Evolutionary conservation across 2,888 invertebrate genomes (phyloP).

Genomic region (Trichacis sp.): DNA sequence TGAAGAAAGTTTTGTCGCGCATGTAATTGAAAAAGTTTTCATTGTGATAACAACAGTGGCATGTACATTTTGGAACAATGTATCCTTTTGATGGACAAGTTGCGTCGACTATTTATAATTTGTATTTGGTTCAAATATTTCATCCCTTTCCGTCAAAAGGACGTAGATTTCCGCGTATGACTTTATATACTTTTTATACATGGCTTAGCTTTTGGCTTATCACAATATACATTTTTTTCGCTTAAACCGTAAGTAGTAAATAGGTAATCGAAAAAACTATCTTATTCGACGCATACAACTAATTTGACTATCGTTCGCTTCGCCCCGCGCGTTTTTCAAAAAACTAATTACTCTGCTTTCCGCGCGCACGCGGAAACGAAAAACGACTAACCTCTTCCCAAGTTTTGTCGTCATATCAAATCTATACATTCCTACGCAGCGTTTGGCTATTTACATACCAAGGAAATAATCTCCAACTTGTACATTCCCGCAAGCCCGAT

Average conservation of each 20-base stretch:
- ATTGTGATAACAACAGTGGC: slow-evolving; percentile 49
- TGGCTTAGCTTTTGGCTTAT: slow-evolving; percentile 55
- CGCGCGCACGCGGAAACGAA: slow-evolving; percentile 3
- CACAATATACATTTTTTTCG: slow-evolving; percentile 55
- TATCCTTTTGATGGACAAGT: slow-evolving; percentile 45
- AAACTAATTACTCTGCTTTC: neutral
- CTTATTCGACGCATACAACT: slow-evolving; percentile 28
- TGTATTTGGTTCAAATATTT: slow-evolving; percentile 48
- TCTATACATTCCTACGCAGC: slow-evolving; percentile 36
- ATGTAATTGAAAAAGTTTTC: slow-evolving; percentile 44
- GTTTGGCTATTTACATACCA: slow-evolving; percentile 54
- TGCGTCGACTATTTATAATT: slow-evolving; percentile 46
- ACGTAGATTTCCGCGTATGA: slow-evolving; percentile 33
- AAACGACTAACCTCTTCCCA: neutral
- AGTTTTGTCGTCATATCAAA: slow-evolving; percentile 19
- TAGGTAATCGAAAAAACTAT: slow-evolving; percentile 39
- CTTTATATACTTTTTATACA: slow-evolving; percentile 54
- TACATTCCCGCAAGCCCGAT: neutral
- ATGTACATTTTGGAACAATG: slow-evolving; percentile 51
- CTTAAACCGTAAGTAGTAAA: slow-evolving; percentile 45
- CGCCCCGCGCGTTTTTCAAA: slow-evolving; percentile 25
- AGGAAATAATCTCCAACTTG: slow-evolving; percentile 15
- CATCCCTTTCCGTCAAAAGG: slow-evolving; percentile 29
- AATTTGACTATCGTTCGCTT: slow-evolving; percentile 41
- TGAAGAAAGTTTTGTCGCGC: too few relatives aligned